These are phyloP conservation scores for Stenodema calcarata DNA, from an alignment of 2,888 invertebrate genomes.

Conservation along the genomic window DNA sequence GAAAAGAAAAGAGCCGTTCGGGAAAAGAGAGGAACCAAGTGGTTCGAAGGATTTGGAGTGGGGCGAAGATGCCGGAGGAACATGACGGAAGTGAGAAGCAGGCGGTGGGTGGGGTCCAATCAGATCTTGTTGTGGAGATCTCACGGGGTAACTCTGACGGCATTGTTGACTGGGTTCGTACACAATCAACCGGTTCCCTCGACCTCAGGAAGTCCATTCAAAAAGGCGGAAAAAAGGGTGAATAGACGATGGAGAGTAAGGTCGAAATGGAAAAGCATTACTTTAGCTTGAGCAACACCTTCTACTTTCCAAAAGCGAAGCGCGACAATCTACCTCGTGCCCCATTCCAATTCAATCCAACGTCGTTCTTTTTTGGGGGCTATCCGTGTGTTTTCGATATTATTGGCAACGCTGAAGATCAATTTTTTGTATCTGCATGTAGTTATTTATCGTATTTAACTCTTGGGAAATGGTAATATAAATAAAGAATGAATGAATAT, in stretches of 20 bases:
- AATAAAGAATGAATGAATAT: no score
- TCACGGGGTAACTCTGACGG: background rate
- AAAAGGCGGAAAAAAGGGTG: background rate
- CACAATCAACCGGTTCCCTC: conserved; percentile 18
- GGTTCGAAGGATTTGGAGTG: background rate
- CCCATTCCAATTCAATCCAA: no score
- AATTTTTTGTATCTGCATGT: no score
- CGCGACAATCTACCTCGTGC: no score
- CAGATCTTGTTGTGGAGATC: background rate
- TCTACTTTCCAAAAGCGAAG: background rate
- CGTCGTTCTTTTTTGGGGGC: no score
- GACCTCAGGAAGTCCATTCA: conserved; percentile 13
- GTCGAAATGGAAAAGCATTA: background rate
- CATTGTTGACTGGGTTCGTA: conserved; percentile 8
- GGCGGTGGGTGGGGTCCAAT: background rate
- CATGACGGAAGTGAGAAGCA: background rate
- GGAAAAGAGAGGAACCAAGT: background rate
- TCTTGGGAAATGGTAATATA: no score
- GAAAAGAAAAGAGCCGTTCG: background rate
- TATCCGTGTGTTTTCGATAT: no score
- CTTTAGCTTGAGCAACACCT: background rate
- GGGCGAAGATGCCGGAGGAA: background rate
- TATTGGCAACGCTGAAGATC: no score
- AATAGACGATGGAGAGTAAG: background rate
- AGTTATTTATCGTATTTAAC: no score